Percentiles rank a stretch among this genome's conserved stretches.
phyloP scores from a whole-genome alignment of 2,113 vertebrate species.

The Apus apus region DNA sequence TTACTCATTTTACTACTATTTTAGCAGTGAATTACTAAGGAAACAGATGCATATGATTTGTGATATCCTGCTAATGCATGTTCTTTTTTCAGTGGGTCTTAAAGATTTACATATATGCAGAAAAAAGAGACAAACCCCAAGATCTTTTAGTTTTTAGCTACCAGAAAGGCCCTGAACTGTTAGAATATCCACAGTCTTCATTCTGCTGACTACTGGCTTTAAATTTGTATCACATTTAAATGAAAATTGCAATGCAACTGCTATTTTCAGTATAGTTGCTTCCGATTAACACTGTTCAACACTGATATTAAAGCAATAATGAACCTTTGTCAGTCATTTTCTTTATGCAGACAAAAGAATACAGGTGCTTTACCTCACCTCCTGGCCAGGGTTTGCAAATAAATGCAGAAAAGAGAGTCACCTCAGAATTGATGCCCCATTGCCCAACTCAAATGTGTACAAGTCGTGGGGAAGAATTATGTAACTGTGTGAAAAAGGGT shows the following conservation, averaged over 20 bases:
- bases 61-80: background rate
- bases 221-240: background rate
- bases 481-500: background rate
- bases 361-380: rapidly evolving
- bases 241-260: background rate
- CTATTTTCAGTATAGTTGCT: background rate
- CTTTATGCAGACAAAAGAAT: background rate
- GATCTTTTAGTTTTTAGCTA: background rate
- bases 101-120: background rate
- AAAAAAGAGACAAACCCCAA: background rate
- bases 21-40: background rate
- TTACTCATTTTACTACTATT: background rate
- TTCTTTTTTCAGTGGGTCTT: background rate
- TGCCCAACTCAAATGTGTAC: background rate
- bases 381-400: background rate
- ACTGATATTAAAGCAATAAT: background rate
- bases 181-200: background rate
- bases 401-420: background rate
- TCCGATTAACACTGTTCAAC: background rate
- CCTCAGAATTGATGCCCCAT: background rate
- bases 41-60: background rate
- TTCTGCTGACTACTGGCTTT: background rate
- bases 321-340: background rate
- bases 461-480: background rate
- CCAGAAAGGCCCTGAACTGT: background rate